Base-by-base conservation (phyloP, 2,888 invertebrate genomes). In the Ctena decussata region DNA sequence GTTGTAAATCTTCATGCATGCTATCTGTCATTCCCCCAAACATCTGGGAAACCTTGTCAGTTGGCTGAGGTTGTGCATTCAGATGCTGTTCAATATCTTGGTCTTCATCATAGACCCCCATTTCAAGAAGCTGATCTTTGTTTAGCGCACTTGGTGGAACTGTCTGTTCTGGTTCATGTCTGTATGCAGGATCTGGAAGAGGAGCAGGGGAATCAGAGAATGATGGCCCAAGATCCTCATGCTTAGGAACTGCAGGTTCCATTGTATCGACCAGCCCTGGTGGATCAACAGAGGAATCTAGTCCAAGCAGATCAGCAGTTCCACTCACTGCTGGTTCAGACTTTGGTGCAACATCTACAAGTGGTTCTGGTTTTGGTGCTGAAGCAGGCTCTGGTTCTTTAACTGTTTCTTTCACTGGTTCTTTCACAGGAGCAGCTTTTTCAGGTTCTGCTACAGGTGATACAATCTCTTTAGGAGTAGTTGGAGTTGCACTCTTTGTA, bases 101-200 rank as follows among this genome's bases (percentile, higher is more conserved):
- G 69, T 93, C 93, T 77, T 94, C 94, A 88, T 94, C 93, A 88
- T 94, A 93, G 49, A 94, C 91, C 2, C 93, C 93, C 69, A 92
- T 80, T 41, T 93, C 93, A 65, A 86, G 86, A 78, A 93, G 88
- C 41, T 89, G 86, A 39, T 91, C 80, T 78, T 80, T 86, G 39
- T 32, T 72, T 32, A 81, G 30, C 8, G 65, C 53, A 27, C 69
- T 32, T 41, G 74, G 32, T 78, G 8, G 46, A 44, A 30, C 41
- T 27, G 27, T n/a, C n/a, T 11, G 73, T 41, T 80, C 81, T 57
- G 53, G 73, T 44, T 73, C 75, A 37, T 77, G 69, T 32, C 30
- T 27, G 41, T 53, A 73, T 11, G 30, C 49, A 35, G 53, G 37
- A 21, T 75, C 46, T 35, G 39, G 70, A 30, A 72, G 60, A n/a